Evolutionary conservation across 2,888 invertebrate species (phyloP).

Genomic region (Melieria omissa): DNA sequence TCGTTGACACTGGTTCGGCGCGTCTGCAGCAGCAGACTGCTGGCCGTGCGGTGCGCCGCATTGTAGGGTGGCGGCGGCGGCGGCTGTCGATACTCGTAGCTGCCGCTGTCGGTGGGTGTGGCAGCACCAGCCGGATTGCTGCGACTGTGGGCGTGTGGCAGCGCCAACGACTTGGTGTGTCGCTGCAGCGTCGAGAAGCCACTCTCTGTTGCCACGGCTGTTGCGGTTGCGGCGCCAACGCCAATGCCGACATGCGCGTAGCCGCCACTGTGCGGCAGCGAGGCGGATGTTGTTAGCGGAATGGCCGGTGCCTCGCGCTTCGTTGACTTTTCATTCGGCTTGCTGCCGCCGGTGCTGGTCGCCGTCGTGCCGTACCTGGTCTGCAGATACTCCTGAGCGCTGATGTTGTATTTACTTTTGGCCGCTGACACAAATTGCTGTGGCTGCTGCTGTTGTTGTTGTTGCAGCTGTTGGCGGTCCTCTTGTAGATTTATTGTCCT

Average conservation of each 20-base stretch:
- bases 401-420: slow-evolving; percentile 50
- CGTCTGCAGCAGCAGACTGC: slow-evolving; percentile 39
- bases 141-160: slow-evolving; percentile 37
- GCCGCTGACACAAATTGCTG: slow-evolving; percentile 37
- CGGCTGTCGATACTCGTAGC: slow-evolving; percentile 53
- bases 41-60: slow-evolving; percentile 47
- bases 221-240: slow-evolving; percentile 39
- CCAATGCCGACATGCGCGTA: slow-evolving; percentile 44
- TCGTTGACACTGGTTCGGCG: slow-evolving; percentile 45
- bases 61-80: slow-evolving; percentile 55
- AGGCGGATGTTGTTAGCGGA: slow-evolving; percentile 32
- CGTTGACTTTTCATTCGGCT: slow-evolving; percentile 39
- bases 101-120: slow-evolving; percentile 44
- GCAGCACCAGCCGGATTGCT: slow-evolving; percentile 30
- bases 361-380: slow-evolving; percentile 46
- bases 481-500: slow-evolving; percentile 49
- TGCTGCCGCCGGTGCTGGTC: slow-evolving; percentile 16
- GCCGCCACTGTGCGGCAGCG: slow-evolving; percentile 33
- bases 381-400: slow-evolving; percentile 52
- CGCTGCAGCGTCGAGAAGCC: slow-evolving; percentile 42
- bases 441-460: slow-evolving; percentile 42
- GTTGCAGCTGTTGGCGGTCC: slow-evolving; percentile 45
- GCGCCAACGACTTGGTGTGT: slow-evolving; percentile 46
- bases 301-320: slow-evolving; percentile 39
- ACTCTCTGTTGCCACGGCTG: slow-evolving; percentile 38